Evolutionary conservation across 2,888 invertebrate species (phyloP).

Genomic region (Lycophotia porphyrea): DNA sequence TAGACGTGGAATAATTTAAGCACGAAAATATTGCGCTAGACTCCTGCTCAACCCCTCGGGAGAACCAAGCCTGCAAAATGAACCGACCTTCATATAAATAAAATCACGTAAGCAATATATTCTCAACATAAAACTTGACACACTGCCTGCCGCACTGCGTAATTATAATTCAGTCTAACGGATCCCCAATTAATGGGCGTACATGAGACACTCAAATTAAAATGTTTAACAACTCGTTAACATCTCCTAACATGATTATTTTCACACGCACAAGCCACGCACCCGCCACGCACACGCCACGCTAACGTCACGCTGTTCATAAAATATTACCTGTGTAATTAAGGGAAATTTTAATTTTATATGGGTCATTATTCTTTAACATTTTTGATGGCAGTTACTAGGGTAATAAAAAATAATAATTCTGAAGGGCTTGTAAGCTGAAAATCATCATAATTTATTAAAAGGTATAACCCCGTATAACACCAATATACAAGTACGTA

Average conservation of each 20-base stretch:
- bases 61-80: slow-evolving; percentile 36
- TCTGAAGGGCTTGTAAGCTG: neutral
- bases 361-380: slow-evolving; percentile 18
- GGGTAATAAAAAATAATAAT: slow-evolving; percentile 11
- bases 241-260: slow-evolving; percentile 55
- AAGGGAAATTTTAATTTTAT: slow-evolving; percentile 41
- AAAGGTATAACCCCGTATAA: neutral
- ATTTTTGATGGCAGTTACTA: slow-evolving; percentile 12
- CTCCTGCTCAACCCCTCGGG: slow-evolving; percentile 31
- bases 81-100: slow-evolving; percentile 46
- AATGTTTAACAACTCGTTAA: slow-evolving; percentile 65
- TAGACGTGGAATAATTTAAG: slow-evolving; percentile 46
- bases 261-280: slow-evolving; percentile 38
- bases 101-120: slow-evolving; percentile 60
- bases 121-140: slow-evolving; percentile 52
- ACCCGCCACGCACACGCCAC: slow-evolving; percentile 4
- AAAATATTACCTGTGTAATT: slow-evolving; percentile 39
- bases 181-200: slow-evolving; percentile 64
- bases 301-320: slow-evolving; percentile 19
- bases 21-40: slow-evolving; percentile 32
- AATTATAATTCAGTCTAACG: slow-evolving; percentile 56
- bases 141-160: slow-evolving; percentile 52
- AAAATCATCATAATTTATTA: slow-evolving; percentile 11
- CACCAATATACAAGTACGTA: neutral
- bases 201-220: slow-evolving; percentile 64